Evolutionary conservation across 2,113 vertebrate genomes (phyloP), one percentile per base, ranked within the genome.

Genomic region (Macquaria australasica): DNA sequence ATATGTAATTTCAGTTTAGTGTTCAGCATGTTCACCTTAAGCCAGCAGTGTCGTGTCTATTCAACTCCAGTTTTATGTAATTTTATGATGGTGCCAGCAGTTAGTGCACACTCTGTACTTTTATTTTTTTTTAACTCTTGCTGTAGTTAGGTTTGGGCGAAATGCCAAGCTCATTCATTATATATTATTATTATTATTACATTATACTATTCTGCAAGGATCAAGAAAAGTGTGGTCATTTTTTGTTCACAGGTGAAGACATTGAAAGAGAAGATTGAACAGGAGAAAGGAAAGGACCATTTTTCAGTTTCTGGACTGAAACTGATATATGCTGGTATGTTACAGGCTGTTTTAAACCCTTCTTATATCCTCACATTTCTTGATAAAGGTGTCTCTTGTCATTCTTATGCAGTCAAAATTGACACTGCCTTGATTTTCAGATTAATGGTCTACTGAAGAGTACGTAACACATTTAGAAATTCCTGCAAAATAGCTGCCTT

Each of bases 241-340:
- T 43, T 58, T 53, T 41, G n/a, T 45, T 43, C 88, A 51, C 90
- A 99, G 98, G 98, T 99, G 82, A 98, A 97, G 89, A 96, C 97
- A 12, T 92, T 99, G 89, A 99, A 99, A 92, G 97, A 98, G 95
- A 98, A 96, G 93, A 99, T 99, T 91, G 98, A 99, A 93, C 95
- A 95, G 85, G 97, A 99, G 94, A 97, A 96, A 66, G 98, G 98
- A 41, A 98, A 97, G 86, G 98, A 99, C 88, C 92, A 94, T 77
- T 99, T 98, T 94, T 97, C 98, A 81, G 97, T 98, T 78, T 96
- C 95, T 72, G 97, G 97, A 78, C 97, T 97, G 93, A 99, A 99
- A 88, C 93, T 99, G 94, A 99, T 99, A 93, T 99, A 99, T 95
- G 98, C 98, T 96, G 98, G 98, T 99, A 97, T 77, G 92, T 92